Conservation (phyloP, 2,113 vertebrate species). For the Indicator maculatus region DNA sequence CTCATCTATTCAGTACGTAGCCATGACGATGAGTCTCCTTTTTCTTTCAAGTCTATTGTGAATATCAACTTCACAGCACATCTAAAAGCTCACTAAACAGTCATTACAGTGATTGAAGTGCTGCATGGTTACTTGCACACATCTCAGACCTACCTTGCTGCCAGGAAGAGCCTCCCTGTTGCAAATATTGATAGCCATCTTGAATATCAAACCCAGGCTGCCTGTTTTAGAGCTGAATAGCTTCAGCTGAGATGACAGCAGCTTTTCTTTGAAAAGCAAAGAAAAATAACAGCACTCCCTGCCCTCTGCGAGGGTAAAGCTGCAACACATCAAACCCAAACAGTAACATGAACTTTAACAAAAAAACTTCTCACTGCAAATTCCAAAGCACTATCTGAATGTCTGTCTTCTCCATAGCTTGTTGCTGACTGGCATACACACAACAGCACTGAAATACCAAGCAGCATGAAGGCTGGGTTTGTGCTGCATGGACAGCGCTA, state of each 20-base stretch:
- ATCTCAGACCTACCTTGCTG: background rate
- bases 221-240: background rate
- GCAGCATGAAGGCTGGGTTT: background rate
- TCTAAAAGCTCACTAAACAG: background rate
- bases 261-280: background rate
- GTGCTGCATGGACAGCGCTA: background rate
- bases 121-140: background rate
- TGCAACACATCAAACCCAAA: background rate
- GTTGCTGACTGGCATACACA: background rate
- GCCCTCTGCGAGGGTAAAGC: background rate
- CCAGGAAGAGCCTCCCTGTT: background rate
- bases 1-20: background rate
- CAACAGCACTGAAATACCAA: background rate
- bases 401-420: background rate
- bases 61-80: background rate
- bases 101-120: background rate
- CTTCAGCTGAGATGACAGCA: background rate
- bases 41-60: background rate
- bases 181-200: background rate
- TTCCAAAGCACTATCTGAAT: background rate
- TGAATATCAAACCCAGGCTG: background rate
- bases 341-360: background rate
- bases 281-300: background rate
- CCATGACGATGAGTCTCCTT: background rate
- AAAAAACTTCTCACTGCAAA: background rate